Evolutionary conservation across 2,888 invertebrate genomes (phyloP), one percentile per base, ranked within the genome.

Genomic region (Chironomus tentans): DNA sequence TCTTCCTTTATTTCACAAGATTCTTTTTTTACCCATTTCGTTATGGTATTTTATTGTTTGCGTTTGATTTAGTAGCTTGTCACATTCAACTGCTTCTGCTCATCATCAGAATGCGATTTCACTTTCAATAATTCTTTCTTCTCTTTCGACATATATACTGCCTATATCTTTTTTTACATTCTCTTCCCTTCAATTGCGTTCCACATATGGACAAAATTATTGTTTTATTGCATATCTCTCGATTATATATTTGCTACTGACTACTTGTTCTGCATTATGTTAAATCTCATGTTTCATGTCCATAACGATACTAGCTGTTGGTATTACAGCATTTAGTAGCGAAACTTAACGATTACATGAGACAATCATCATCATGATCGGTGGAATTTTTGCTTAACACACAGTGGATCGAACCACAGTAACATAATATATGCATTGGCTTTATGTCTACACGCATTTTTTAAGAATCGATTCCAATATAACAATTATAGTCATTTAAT

Each of bases 151-250:
- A 18, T 56, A 18, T 56, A 56, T 18, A 56, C 56, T 56, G 18
- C 15, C 56, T 56, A 18, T 56, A 3, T 15, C 15, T 69, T 70
- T 18, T 56, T 70, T 70, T 47, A 70, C 70, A 47, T 47, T 70
- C 70, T 15, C 15, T 47, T 70, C 70, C 28, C 28, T 56, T 56
- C 15, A 56, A 56, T 56, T 38, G 38, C n/a, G 15, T 12, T 70
- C 70, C 70, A 21, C 47, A 48, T 47, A 70, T 70, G 70, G 70
- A 47, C 47, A 70, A 70, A 70, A 70, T 70, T 47, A 70, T 70
- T 70, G 21, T 70, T 70, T 70, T 70, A 47, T 70, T 70, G 46
- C 70, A 56, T 65, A 15, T 70, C 70, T 70, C 47, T 21, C 56
- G 15, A 38, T 38, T 38, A 38, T 38, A 38, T 38, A 38, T 38